phyloP scores from a whole-genome alignment of 2,888 invertebrate species.

The Zaprionus bogoriensis region DNA sequence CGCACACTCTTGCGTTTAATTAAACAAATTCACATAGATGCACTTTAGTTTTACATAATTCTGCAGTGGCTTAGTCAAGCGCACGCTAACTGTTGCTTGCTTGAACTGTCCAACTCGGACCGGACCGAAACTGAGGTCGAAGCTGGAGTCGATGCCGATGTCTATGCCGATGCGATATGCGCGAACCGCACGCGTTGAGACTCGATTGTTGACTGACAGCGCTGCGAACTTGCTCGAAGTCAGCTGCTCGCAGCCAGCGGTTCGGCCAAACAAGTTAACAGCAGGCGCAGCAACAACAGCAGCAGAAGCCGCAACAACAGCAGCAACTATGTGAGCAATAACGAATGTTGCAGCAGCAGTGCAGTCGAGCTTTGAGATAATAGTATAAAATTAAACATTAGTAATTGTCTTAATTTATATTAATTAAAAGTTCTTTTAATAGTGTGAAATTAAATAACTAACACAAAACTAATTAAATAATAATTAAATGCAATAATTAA shows the following conservation, averaged over 20 bases:
- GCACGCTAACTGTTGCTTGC: slow-evolving; percentile 18
- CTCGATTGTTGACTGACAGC: slow-evolving; percentile 57
- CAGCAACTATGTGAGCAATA: slow-evolving; percentile 1
- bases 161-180: slow-evolving; percentile 19
- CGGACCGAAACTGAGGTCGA: neutral
- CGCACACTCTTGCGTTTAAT: no score
- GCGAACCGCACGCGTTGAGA: slow-evolving; percentile 58
- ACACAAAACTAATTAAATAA: no score
- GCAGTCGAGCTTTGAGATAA: slow-evolving; percentile 26
- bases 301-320: neutral
- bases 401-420: no score
- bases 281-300: slow-evolving; percentile 1
- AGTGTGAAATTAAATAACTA: no score
- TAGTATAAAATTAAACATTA: slow-evolving; percentile 11
- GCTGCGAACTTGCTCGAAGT: slow-evolving; percentile 41
- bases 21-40: no score
- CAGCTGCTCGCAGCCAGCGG: slow-evolving; percentile 29
- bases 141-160: neutral
- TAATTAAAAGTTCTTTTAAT: no score
- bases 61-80: slow-evolving; percentile 37
- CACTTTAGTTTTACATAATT: slow-evolving; percentile 37
- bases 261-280: slow-evolving; percentile 41
- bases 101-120: neutral
- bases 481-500: no score
- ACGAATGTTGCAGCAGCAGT: slow-evolving; percentile 26